These are phyloP conservation scores for Megaustenia siamemsis DNA, from an alignment of 2,888 invertebrate species.

Conservation along the genomic window DNA sequence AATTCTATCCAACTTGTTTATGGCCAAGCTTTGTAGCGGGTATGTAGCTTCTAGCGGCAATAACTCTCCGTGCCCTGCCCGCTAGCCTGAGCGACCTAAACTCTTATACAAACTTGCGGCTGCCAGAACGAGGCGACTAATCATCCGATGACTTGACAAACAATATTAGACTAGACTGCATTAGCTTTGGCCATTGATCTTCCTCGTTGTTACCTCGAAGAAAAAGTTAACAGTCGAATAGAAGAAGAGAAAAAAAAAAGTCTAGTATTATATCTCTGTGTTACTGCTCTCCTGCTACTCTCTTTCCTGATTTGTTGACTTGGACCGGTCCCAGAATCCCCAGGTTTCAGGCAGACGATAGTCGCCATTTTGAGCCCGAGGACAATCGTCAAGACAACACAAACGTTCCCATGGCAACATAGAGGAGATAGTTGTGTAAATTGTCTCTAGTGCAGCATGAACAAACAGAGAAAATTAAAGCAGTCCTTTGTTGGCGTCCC, in stretches of 20 bases:
- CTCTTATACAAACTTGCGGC: slow-evolving; percentile 33
- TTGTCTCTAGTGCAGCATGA: slow-evolving; percentile 47
- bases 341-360: slow-evolving; percentile 42
- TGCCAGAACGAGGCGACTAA: slow-evolving; percentile 40
- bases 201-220: slow-evolving; percentile 14
- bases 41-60: neutral
- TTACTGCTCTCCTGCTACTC: neutral
- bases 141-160: slow-evolving; percentile 46
- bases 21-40: neutral
- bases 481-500: slow-evolving; percentile 40
- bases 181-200: slow-evolving; percentile 41
- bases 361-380: slow-evolving; percentile 49
- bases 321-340: slow-evolving; percentile 33
- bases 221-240: neutral
- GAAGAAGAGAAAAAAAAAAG: neutral
- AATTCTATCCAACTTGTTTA: neutral
- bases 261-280: neutral
- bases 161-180: slow-evolving; percentile 39
- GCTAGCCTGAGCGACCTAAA: slow-evolving; percentile 9
- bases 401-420: slow-evolving; percentile 51
- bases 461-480: slow-evolving; percentile 52
- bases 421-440: slow-evolving; percentile 50
- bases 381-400: slow-evolving; percentile 54
- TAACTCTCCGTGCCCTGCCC: neutral
- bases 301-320: slow-evolving; percentile 36